Evolutionary conservation across 2,797 vertebrate species (phyloP), one percentile per base, ranked within the genome.

Genomic region (Lacerta viridis): DNA sequence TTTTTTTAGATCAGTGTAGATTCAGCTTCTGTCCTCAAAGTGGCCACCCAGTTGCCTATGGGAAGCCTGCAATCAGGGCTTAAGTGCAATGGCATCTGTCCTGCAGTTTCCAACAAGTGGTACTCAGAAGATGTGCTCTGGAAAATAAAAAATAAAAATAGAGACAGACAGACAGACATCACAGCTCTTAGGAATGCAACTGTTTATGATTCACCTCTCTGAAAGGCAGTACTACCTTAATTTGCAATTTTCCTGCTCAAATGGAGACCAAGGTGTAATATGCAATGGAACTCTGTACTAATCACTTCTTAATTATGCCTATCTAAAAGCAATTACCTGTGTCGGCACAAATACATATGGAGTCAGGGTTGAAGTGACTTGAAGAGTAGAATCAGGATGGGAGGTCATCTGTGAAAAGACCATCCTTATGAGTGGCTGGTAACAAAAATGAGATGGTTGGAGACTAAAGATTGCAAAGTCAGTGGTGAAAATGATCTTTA

Each of bases 271-370:
- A 97, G 95, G 96, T 95, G 76, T 96, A 96, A 97, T 96, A 95
- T 92, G 94, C 95, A 96, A 96, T 97, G 96, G 96, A 97, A 96
- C 96, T 96, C 95, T 95, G 95, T 94, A 96, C 96, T 97, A 97
- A 97, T 97, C 96, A 95, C 86, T 97, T 97, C 96, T 97, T 97
- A 97, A 97, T 97, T 97, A 97, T 94, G 96, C 93, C 96, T 96
- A 97, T 97, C 96, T 96, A 97, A 97, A 97, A 96, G 96, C 97
- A 97, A 97, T 97, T 97, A 97, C 96, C 96, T 97, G 95, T 95
- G 95, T 95, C 95, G 95, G 96, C 97, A 94, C 94, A 96, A 96
- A 97, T 95, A 95, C 93, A 96, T 80, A 80, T 4, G 6, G 91
- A 97, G 96, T 96, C 97, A 90, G 95, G 94, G 96, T 95, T 96